phyloP scores from a whole-genome alignment of 2,888 invertebrate species.

The Melangyna quadrimaculata region DNA sequence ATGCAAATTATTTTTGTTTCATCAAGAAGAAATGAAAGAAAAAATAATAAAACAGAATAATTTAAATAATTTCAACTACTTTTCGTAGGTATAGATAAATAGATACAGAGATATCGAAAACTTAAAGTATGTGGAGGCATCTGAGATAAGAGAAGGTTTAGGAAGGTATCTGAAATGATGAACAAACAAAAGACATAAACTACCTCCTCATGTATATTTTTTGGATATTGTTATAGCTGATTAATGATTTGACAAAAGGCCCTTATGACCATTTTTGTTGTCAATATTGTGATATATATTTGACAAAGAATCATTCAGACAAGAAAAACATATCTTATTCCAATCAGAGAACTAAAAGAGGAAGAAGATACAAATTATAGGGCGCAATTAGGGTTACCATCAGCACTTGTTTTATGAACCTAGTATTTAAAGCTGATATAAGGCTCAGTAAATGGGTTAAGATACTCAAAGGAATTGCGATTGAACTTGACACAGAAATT shows the following conservation, averaged over 20 bases:
- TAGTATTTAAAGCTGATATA: too few species aligned
- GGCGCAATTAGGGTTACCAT: constrained; percentile 16
- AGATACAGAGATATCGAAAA: constrained; percentile 1
- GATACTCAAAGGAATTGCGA: too few species aligned
- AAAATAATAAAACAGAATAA: constrained; percentile 23
- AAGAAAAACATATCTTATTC: constrained; percentile 52
- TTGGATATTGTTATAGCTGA: constrained; percentile 55
- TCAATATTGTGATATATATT: constrained; percentile 69
- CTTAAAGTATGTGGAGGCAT: too few species aligned
- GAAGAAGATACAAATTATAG: neutral
- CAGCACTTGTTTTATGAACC: neutral
- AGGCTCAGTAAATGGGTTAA: neutral
- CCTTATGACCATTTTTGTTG: constrained; percentile 60
- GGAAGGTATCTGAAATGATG: too few species aligned
- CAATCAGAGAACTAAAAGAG: constrained; percentile 17
- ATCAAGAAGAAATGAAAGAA: neutral
- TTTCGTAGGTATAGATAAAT: neutral
- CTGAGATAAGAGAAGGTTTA: too few species aligned
- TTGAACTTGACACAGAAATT: too few species aligned
- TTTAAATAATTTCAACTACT: constrained; percentile 63
- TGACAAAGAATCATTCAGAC: constrained; percentile 29
- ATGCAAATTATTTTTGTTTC: constrained; percentile 55
- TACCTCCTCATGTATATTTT: neutral
- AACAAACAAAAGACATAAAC: constrained; percentile 30
- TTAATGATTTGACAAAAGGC: constrained; percentile 70